Conservation (phyloP, 1,140 invertebrate genomes). For the Zaprionus ghesquierei region DNA sequence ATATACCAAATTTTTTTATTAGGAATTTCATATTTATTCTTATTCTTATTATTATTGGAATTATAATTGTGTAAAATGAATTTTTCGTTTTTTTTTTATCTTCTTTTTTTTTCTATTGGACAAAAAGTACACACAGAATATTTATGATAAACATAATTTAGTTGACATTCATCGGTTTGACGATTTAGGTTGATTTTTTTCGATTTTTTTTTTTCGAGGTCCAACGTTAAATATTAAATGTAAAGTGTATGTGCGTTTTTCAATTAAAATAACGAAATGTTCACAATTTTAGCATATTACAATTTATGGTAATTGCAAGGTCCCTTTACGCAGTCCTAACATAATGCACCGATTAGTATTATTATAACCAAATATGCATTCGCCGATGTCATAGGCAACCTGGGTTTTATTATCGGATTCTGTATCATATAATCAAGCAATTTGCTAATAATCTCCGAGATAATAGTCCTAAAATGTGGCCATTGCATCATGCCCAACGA, state of each 20-base stretch:
- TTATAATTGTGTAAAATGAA: no score
- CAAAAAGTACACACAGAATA: background rate
- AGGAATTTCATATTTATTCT: background rate
- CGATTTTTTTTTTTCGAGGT: background rate
- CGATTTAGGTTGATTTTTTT: background rate
- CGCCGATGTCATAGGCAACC: background rate
- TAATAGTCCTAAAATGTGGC: background rate
- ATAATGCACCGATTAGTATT: background rate
- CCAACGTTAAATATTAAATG: background rate
- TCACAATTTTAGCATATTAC: background rate
- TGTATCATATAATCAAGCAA: conserved; percentile 7
- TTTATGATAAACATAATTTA: background rate
- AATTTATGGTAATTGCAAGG: background rate
- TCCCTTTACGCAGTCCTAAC: background rate
- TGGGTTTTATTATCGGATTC: background rate
- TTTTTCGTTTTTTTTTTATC: background rate
- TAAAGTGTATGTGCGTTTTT: background rate
- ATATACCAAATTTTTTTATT: no score
- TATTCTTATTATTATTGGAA: background rate
- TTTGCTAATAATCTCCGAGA: background rate
- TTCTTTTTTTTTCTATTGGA: background rate
- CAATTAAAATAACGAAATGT: background rate
- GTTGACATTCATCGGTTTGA: background rate
- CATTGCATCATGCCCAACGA: background rate
- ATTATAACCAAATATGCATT: conserved; percentile 2